These are phyloP conservation scores for Phalacrocorax aristotelis DNA, from an alignment of 2,113 vertebrate species.

Conservation along the genomic window DNA sequence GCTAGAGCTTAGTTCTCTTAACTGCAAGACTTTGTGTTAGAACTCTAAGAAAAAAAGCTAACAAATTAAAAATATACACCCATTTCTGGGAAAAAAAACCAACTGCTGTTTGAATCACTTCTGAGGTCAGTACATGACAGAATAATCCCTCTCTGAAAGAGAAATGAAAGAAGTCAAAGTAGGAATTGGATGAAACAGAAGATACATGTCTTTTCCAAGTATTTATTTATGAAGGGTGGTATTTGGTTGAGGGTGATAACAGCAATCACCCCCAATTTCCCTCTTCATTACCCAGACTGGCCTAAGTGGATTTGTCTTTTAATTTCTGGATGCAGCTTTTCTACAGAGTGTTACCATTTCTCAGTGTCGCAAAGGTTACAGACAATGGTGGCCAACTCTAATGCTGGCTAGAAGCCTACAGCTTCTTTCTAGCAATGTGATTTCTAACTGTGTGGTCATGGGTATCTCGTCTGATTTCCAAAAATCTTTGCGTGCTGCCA, in stretches of 20 bases:
- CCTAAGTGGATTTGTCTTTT: neutral
- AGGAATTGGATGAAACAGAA: neutral
- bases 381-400: neutral
- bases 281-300: neutral
- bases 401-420: accelerated
- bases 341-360: neutral
- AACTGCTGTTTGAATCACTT: neutral
- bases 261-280: neutral
- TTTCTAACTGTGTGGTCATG: accelerated
- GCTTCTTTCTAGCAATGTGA: neutral
- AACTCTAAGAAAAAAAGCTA: neutral
- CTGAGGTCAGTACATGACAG: neutral
- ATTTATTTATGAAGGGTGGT: neutral
- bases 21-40: neutral
- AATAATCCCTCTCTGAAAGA: neutral
- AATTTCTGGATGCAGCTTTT: neutral
- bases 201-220: neutral
- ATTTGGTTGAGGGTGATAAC: neutral
- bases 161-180: neutral
- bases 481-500: neutral
- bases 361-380: neutral
- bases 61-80: neutral
- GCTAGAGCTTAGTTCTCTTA: neutral
- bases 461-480: neutral
- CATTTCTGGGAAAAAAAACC: neutral